phyloP scores from a whole-genome alignment of 1,140 invertebrate species.

The Harpegnathos saltator region DNA sequence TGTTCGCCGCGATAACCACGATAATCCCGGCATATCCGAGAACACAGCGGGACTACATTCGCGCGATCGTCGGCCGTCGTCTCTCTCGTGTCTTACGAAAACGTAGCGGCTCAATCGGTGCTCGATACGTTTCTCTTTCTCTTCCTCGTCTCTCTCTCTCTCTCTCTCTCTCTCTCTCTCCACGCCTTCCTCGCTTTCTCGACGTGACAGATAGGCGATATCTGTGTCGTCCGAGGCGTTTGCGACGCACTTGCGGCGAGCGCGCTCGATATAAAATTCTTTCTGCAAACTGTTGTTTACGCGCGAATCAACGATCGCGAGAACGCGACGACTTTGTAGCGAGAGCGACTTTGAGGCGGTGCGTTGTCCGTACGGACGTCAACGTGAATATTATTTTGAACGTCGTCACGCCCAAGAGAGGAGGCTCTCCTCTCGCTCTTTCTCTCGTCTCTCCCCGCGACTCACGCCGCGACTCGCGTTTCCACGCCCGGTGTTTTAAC shows the following conservation, averaged over 20 bases:
- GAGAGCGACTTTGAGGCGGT: too few relatives aligned
- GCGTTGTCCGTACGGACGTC: too few relatives aligned
- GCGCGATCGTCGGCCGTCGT: background rate
- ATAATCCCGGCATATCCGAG: constrained; percentile 34
- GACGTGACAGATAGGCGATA: constrained; percentile 34
- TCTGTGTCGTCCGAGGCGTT: constrained; percentile 56
- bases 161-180: too few relatives aligned
- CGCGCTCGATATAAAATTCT: constrained; percentile 39
- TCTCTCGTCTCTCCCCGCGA: background rate
- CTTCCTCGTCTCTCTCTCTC: background rate
- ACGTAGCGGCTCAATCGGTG: constrained; percentile 12
- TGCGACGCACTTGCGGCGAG: constrained; percentile 4
- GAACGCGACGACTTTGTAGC: too few relatives aligned
- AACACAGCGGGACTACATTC: constrained; percentile 3
- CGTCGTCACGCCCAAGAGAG: background rate
- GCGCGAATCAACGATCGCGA: too few relatives aligned
- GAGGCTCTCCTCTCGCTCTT: too few relatives aligned
- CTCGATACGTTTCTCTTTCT: constrained; percentile 1
- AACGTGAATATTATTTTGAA: constrained; percentile 26
- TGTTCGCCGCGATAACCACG: constrained; percentile 63
- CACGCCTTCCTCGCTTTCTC: too few relatives aligned
- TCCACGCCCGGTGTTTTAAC: background rate
- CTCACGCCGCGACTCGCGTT: too few relatives aligned
- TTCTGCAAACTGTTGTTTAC: background rate
- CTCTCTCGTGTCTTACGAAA: constrained; percentile 56